Base-by-base conservation (phyloP, 2,113 vertebrate genomes). In the Ceyx cyanopectus region DNA sequence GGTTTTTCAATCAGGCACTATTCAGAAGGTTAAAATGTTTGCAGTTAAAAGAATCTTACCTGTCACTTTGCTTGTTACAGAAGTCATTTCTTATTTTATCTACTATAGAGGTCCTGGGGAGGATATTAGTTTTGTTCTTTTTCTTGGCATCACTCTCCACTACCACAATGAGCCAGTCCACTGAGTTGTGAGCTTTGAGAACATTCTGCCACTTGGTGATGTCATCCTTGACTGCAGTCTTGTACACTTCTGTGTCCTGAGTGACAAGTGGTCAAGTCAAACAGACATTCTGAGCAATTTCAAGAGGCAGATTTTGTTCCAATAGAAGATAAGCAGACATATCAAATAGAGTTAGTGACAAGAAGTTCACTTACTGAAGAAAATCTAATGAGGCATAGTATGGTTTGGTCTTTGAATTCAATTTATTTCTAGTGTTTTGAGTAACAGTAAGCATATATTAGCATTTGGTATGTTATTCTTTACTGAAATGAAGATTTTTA, bases 31-130 rank as follows among this genome's bases (percentile, higher is more conserved):
- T 34, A 86, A 65, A 67, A 14, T 8, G 30, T 50, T 2, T 58
- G 14, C 75, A 61, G 69, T 11, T n/a, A 16, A 73, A 82, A 69
- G 46, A 66, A 72, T 2, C 95, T 93, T 92, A 99, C 99, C 99
- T 98, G 98, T 99, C 99, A 40, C 99, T 99, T 97, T 99, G 99
- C 81, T 99, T 99, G 97, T 99, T 99, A 94, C 99, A 99, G 94
- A 99, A 99, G 88, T 99, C 99, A 45, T 99, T 99, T 86, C 99
- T 98, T 98, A 99, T 99, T 97, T 99, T 99, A 98, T 99, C 99
- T 86, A 99, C 98, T 79, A 99, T 99, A 60, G 99, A 99, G 10
- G 99, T 99, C 29, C 99, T 98, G 29, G 99, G 99, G 83, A 99
- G 98, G 94, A 99, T 99, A 97, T 99, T 99, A 89, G 99, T 98